Base-by-base conservation (phyloP, 2,113 vertebrate genomes). In the Lepisosteus oculatus region DNA sequence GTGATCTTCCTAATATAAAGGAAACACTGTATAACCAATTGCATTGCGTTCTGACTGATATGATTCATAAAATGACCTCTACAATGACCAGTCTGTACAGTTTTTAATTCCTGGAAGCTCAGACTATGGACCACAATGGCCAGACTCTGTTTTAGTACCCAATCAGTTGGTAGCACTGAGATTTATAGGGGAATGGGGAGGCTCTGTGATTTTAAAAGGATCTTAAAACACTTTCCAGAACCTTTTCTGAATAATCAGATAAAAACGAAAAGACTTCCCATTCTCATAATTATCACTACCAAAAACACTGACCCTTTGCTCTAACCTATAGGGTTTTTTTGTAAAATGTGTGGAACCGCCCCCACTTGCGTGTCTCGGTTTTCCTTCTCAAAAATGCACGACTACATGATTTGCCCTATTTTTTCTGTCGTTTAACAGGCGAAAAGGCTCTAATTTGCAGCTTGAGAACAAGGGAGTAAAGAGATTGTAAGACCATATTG, bases 311-410 rank as follows among this genome's bases (percentile, higher is more conserved):
- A 62, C 69, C 56, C 47, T 55, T 45, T 55, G 12, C 57, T 61
- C 45, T 14, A 54, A 43, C 17, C 45, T 62, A 3, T 41, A 15
- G 42, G 45, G 3, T n/a, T 61, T 70, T 55, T 63, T 66, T 29
- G 12, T 29, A 3, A 55, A 61, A 76, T 12, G n/a, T 59, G 68
- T 76, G 65, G 80, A 69, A 70, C 80, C 80, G 69, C 80, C 80
- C 80, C 80, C 70, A 65, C 54, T 55, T 56, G 63, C 72, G 69
- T 67, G 65, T 44, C 61, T 45, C 45, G 61, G 63, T 68, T 67
- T 41, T 65, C 62, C 44, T 63, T 62, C 71, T 72, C 57, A 61
- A 72, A 62, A 72, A 71, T 68, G 57, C 64, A 62, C 14, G 43
- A 70, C 75, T 72, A 64, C 57, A 56, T 54, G 72, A 72, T 71